These are phyloP conservation scores for Phylloscopus whistleri DNA, from an alignment of 2,113 vertebrate genomes.

Conservation along the genomic window DNA sequence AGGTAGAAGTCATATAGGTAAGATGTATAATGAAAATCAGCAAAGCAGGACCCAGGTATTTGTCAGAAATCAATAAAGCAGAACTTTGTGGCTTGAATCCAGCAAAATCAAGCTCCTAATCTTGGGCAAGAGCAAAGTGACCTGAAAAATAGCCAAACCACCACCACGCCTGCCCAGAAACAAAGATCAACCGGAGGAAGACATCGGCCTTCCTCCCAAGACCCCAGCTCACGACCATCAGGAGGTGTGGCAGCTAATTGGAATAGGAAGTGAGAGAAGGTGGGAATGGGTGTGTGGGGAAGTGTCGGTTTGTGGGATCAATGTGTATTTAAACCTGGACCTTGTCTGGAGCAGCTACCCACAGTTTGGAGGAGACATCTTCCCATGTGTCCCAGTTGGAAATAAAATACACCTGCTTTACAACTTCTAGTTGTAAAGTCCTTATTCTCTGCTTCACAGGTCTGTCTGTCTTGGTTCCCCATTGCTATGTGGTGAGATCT, in stretches of 20 bases:
- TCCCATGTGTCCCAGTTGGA: not conserved
- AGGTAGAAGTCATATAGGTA: not conserved
- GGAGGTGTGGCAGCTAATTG: not conserved
- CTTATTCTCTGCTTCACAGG: not conserved
- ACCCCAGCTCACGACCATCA: not conserved
- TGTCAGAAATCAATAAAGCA: not conserved
- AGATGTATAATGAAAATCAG: not conserved
- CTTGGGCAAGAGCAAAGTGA: not conserved
- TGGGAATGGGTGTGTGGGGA: no score
- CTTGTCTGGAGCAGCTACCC: not conserved
- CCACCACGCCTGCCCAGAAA: not conserved
- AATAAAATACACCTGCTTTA: not conserved
- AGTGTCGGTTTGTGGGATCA: no score
- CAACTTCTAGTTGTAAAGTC: not conserved
- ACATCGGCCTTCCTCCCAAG: not conserved
- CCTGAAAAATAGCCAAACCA: not conserved
- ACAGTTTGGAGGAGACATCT: not conserved
- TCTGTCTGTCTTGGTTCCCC: not conserved
- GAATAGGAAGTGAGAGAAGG: not conserved
- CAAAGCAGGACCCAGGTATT: not conserved
- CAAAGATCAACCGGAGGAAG: not conserved
- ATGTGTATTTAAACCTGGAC: not conserved
- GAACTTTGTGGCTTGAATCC: not conserved
- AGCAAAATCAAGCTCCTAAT: not conserved
- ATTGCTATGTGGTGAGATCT: not conserved